Evolutionary conservation across 2,113 vertebrate genomes (phyloP), one percentile per base, ranked within the genome.

Genomic region (Okapia johnstoni): DNA sequence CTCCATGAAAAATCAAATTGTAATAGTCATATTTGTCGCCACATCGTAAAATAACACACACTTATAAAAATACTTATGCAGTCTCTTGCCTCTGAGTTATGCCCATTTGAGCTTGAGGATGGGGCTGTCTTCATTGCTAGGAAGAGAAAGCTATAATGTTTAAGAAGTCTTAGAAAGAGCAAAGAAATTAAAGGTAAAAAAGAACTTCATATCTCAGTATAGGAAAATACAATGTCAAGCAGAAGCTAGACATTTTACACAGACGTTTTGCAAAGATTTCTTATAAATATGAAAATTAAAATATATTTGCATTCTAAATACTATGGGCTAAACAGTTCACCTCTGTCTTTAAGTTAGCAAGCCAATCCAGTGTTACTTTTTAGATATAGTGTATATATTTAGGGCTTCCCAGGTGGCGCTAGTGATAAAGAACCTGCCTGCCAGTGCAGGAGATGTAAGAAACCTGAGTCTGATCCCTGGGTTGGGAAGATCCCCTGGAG

Each of bases 261-360:
- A 87, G 70, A 50, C 0, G 26, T 86, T 93, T 90, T 60, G 58
- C 25, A 90, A 36, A 77, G 61, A 11, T 96, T 79, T 87, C 60
- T 95, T 43, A 70, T 84, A 81, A 97, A 79, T 90, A 55, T 61
- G 50, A 93, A 97, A 93, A 55, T 94, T 96, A 60, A 54, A 90
- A 61, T 70, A 55, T 43, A 87, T 93, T 94, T 93, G 9, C 19
- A 87, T 93, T 63, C 16, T 94, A 94, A 84, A 6, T 90, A 77
- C 28, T 94, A 2, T 86, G 86, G 28, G 83, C 7, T 21, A 61
- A 85, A 88, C 40, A 83, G 36, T 88, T 94, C 77, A 93, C 70
- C 60, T 90, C 81, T 79, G 17, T 28, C 43, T 88, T 50, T 88
- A 60, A 79, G 36, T 85, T 96, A 83, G 83, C 77, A 86, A 90